Evolutionary conservation across 2,888 invertebrate species (phyloP).

Genomic region (Pyrgus malvae): DNA sequence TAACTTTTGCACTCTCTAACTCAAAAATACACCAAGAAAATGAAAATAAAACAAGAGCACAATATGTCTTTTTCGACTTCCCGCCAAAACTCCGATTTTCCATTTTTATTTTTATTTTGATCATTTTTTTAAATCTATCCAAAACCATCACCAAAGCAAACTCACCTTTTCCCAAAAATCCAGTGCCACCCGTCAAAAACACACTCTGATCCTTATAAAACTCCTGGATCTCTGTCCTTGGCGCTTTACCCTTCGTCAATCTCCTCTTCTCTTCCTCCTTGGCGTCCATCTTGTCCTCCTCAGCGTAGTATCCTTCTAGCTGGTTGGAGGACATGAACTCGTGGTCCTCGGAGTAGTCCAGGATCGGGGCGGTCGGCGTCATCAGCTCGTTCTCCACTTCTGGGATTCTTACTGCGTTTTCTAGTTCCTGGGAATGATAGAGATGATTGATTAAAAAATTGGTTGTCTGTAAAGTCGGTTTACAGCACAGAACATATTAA

Average conservation of each 20-base stretch:
- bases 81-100: no score
- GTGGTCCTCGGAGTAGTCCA: constrained; percentile 78
- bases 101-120: no score
- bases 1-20: no score
- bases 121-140: no score
- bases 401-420: constrained; percentile 57
- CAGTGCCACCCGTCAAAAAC: constrained; percentile 74
- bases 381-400: constrained; percentile 66
- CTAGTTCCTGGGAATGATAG: constrained; percentile 58
- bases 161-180: constrained; percentile 78
- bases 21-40: no score
- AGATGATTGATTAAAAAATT: no score
- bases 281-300: constrained; percentile 69
- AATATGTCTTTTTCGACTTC: no score
- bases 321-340: constrained; percentile 75
- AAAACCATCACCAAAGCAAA: constrained; percentile 39
- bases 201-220: constrained; percentile 73
- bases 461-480: no score
- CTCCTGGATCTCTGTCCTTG: constrained; percentile 59
- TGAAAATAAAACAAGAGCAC: no score
- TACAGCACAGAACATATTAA: background rate
- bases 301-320: constrained; percentile 71
- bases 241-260: constrained; percentile 70
- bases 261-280: constrained; percentile 70
- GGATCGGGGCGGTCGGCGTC: constrained; percentile 64